A percentile compares a stretch with the other conserved stretches of the same genome.
Evolutionary conservation across 2,113 vertebrate genomes (phyloP).

Genomic region (Burhinus oedicnemus): DNA sequence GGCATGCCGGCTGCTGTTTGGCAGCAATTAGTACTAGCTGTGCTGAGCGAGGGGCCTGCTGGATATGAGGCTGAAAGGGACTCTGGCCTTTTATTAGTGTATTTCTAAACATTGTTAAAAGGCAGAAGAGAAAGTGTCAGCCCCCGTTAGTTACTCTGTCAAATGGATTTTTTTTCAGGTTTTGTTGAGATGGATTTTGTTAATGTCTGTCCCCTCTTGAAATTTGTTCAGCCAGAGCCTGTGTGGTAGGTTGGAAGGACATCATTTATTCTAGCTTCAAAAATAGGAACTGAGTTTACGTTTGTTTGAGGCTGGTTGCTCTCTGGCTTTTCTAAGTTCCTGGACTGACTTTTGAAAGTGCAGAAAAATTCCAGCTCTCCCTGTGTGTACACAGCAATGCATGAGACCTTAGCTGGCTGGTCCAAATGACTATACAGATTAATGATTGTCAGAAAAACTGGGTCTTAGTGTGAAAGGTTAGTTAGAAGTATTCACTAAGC

Average conservation of each 20-base stretch:
- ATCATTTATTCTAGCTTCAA: background rate
- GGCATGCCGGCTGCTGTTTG: background rate
- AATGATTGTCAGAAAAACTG: constrained; percentile 13
- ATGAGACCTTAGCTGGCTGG: background rate
- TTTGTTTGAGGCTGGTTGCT: background rate
- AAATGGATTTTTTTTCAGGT: background rate
- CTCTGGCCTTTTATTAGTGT: background rate
- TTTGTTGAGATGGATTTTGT: background rate
- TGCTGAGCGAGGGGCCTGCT: background rate
- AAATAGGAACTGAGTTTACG: background rate
- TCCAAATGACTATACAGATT: background rate
- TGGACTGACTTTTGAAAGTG: background rate
- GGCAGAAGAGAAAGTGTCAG: background rate
- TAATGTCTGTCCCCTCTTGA: background rate
- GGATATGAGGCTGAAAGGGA: background rate
- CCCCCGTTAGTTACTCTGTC: background rate
- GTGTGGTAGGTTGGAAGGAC: background rate
- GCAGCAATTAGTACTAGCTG: background rate
- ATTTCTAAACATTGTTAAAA: background rate
- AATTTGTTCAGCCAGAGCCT: background rate
- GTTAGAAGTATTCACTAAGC: background rate
- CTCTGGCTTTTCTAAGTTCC: background rate
- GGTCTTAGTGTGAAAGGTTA: constrained; percentile 7
- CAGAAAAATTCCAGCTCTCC: background rate
- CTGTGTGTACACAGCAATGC: background rate